Evolutionary conservation across 1,140 invertebrate genomes (phyloP).

Genomic region (Saccostrea cuccullata): DNA sequence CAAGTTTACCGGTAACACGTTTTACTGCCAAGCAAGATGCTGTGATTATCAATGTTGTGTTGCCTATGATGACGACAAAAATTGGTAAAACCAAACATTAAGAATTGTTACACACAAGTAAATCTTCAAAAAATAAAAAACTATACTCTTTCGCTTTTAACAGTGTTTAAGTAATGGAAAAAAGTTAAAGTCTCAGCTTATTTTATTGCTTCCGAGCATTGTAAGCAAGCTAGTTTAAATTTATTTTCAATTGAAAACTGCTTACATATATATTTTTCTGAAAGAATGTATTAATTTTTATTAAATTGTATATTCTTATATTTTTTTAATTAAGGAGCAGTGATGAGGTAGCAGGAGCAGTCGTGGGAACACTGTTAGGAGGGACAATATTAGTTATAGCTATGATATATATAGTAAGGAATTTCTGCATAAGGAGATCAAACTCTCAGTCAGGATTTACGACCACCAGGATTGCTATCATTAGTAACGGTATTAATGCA

Average conservation of each 20-base stretch:
- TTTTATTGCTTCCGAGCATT: no score
- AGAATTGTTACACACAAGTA: no score
- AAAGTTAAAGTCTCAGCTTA: no score
- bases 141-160: no score
- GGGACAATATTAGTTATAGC: not conserved
- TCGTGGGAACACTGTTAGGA: not conserved
- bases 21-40: not conserved
- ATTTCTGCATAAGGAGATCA: not conserved
- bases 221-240: no score
- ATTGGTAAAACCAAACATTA: no score
- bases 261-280: no score
- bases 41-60: conserved; percentile 3
- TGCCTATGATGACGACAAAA: not conserved
- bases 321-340: conserved; percentile 1
- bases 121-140: no score
- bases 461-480: not conserved
- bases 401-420: not conserved
- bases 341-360: not conserved
- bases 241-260: no score
- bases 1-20: not conserved
- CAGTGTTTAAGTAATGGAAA: no score
- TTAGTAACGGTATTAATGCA: conserved; percentile 21
- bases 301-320: no score
- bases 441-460: not conserved
- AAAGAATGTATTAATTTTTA: no score